Evolutionary conservation across 2,113 vertebrate species (phyloP).

Genomic region (Mustelus asterias): DNA sequence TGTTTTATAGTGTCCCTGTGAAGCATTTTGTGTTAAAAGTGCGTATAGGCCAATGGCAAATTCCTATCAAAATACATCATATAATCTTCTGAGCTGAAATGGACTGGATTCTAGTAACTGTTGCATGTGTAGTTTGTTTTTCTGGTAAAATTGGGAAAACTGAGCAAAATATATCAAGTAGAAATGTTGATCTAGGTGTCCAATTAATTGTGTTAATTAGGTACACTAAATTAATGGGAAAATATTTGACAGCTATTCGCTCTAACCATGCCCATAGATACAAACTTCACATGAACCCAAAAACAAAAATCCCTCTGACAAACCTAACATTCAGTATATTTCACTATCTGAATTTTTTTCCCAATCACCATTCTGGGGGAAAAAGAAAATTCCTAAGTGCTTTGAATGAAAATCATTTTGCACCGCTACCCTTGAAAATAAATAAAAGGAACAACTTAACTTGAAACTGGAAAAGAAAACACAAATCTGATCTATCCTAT

Average conservation of each 20-base stretch:
- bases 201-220: too few relatives aligned
- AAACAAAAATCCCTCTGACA: background rate
- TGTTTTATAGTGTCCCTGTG: too few relatives aligned
- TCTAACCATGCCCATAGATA: background rate
- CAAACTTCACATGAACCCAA: background rate
- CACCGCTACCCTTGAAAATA: background rate
- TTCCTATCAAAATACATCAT: background rate
- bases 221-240: background rate
- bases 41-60: background rate
- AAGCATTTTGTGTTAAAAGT: background rate
- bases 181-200: too few relatives aligned
- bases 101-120: too few relatives aligned
- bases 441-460: background rate
- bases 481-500: background rate
- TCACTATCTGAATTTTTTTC: background rate
- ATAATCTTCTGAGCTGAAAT: background rate
- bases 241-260: background rate
- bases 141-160: background rate
- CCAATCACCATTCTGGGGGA: background rate
- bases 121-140: background rate
- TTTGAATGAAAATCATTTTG: background rate
- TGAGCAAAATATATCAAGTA: background rate
- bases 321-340: background rate
- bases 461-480: background rate
- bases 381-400: background rate